Percentiles rank a stretch among this genome's conserved stretches.
phyloP scores from a whole-genome alignment of 2,888 invertebrate genomes.

The Acrocyrtus sp. region DNA sequence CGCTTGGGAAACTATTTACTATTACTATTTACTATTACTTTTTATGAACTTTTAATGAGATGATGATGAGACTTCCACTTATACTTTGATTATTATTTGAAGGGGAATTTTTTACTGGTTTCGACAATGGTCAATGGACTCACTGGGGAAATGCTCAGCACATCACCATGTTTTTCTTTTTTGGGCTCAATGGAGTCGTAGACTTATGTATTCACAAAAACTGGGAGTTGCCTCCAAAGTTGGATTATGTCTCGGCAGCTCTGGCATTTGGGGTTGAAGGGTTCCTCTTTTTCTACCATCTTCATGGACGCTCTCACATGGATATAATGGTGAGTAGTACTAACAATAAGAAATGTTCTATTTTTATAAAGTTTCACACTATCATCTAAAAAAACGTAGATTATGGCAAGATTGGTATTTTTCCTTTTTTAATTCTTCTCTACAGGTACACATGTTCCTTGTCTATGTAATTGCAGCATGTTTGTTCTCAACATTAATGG shows the following conservation, averaged over 20 bases:
- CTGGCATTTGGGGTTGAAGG: conserved; percentile 68
- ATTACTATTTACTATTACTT: no score
- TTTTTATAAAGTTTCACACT: neutral
- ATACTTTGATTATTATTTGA: no score
- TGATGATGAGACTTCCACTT: no score
- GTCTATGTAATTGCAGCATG: conserved; percentile 66
- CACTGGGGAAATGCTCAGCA: conserved; percentile 68
- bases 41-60: no score
- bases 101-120: conserved; percentile 66
- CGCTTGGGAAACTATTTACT: no score
- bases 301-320: conserved; percentile 67
- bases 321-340: conserved; percentile 64
- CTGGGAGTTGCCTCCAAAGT: conserved; percentile 65
- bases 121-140: conserved; percentile 65
- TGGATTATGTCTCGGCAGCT: conserved; percentile 66
- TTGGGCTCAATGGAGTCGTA: conserved; percentile 67
- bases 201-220: conserved; percentile 66
- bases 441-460: conserved; percentile 67
- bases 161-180: conserved; percentile 70
- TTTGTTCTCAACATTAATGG: conserved; percentile 65
- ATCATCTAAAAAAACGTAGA: neutral
- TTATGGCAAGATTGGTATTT: neutral
- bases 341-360: neutral
- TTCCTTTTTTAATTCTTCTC: conserved; percentile 1
- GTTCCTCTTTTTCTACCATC: conserved; percentile 68